Conservation (phyloP, 2,797 vertebrate genomes). For the Gymnothorax reevesii region DNA sequence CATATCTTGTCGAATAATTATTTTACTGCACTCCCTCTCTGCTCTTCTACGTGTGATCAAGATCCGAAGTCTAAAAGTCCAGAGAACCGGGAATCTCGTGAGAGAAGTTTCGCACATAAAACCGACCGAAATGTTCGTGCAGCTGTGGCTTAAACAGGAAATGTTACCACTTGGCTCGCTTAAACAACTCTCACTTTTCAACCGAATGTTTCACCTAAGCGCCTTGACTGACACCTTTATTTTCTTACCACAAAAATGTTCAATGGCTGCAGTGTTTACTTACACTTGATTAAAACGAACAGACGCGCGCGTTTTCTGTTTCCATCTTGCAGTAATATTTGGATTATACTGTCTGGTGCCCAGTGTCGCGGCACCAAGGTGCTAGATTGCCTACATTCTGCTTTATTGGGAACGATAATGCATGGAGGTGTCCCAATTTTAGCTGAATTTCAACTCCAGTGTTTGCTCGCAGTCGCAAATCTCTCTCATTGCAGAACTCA, state of each 20-base stretch:
- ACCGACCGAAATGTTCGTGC: too few species aligned
- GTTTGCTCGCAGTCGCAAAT: background rate
- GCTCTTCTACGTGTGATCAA: background rate
- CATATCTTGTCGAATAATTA: background rate
- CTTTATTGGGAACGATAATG: background rate
- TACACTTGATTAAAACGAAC: too few species aligned
- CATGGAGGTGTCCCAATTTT: background rate
- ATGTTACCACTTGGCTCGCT: too few species aligned
- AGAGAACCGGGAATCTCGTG: too few species aligned
- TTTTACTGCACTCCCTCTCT: background rate
- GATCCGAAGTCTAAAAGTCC: too few species aligned
- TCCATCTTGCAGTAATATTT: background rate
- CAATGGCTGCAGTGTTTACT: background rate
- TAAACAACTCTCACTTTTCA: too few species aligned
- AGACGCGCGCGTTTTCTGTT: background rate
- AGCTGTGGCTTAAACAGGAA: too few species aligned
- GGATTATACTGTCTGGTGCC: background rate
- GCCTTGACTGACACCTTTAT: too few species aligned
- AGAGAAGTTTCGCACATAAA: too few species aligned
- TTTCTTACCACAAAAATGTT: too few species aligned
- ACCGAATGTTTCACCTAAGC: too few species aligned
- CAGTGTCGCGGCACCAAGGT: background rate
- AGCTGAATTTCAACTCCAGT: background rate
- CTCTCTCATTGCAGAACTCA: background rate
- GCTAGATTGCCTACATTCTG: background rate